These are phyloP conservation scores for Manis javanica DNA, from an alignment of 2,797 vertebrate genomes.

Conservation along the genomic window DNA sequence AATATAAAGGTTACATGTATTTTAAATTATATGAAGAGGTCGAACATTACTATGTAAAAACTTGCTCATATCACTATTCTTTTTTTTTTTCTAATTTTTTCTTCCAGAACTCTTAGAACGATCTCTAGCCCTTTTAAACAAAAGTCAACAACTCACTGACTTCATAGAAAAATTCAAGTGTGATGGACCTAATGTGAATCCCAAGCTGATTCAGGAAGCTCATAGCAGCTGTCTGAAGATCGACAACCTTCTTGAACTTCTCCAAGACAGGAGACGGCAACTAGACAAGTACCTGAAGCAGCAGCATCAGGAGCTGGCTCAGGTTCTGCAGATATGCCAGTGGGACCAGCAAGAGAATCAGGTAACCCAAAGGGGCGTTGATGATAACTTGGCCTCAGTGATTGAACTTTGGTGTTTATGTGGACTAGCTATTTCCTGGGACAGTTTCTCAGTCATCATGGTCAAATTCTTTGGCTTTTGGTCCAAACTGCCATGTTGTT, in stretches of 20 bases:
- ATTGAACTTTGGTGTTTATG: background rate
- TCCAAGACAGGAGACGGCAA: conserved; percentile 93
- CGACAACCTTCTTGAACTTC: conserved; percentile 91
- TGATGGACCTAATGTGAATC: conserved; percentile 88
- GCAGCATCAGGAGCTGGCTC: conserved; percentile 85
- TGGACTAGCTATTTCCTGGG: background rate
- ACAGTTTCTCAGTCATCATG: background rate
- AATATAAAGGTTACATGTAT: background rate
- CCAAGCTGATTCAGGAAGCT: conserved; percentile 85
- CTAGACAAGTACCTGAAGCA: conserved; percentile 88
- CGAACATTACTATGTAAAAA: background rate
- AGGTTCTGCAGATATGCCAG: conserved; percentile 84
- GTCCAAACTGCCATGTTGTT: background rate
- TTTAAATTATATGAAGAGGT: background rate
- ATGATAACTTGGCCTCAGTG: background rate
- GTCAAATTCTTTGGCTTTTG: background rate
- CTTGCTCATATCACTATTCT: background rate
- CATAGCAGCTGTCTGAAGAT: conserved; percentile 90
- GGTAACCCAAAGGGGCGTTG: conserved; percentile 77
- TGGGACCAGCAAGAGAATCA: conserved; percentile 89
- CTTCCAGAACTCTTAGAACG: conserved; percentile 91
- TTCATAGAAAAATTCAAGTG: conserved; percentile 91
- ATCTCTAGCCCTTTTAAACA: conserved; percentile 92
- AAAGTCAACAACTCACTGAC: conserved; percentile 90
- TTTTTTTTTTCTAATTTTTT: conserved; percentile 54